phyloP scores from a whole-genome alignment of 1,140 invertebrate species.

The Oreohelix idahoensis region DNA sequence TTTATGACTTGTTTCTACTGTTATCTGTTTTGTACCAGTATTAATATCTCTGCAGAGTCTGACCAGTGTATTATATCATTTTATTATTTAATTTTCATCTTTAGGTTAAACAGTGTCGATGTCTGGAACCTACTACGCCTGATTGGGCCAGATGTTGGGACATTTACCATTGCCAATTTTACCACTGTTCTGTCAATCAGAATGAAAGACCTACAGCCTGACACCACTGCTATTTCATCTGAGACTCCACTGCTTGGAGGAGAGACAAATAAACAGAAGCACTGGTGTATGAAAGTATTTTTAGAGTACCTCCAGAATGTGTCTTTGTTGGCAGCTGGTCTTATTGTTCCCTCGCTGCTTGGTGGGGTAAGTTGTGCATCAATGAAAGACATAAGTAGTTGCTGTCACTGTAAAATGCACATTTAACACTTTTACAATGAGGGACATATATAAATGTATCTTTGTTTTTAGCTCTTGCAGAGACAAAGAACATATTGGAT shows the following conservation, averaged over 20 bases:
- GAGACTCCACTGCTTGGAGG: not conserved
- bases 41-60: too few species aligned
- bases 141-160: constrained; percentile 71
- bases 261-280: not conserved
- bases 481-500: too few species aligned
- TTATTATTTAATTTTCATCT: not conserved
- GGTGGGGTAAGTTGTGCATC: constrained; percentile 12
- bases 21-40: too few species aligned
- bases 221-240: not conserved
- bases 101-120: constrained; percentile 70
- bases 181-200: not conserved
- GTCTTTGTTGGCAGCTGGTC: not conserved
- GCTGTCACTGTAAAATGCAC: not conserved
- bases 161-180: constrained; percentile 38
- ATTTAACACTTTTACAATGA: not conserved
- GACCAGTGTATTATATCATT: too few species aligned
- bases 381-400: not conserved
- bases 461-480: too few species aligned
- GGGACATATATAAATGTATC: too few species aligned
- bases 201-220: not conserved
- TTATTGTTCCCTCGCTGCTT: not conserved
- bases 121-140: constrained; percentile 77
- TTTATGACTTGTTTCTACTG: too few species aligned
- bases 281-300: not conserved
- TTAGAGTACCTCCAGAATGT: not conserved